Evolutionary conservation across 2,797 vertebrate species (phyloP).

Genomic region (Gymnoscopelus microlampas): DNA sequence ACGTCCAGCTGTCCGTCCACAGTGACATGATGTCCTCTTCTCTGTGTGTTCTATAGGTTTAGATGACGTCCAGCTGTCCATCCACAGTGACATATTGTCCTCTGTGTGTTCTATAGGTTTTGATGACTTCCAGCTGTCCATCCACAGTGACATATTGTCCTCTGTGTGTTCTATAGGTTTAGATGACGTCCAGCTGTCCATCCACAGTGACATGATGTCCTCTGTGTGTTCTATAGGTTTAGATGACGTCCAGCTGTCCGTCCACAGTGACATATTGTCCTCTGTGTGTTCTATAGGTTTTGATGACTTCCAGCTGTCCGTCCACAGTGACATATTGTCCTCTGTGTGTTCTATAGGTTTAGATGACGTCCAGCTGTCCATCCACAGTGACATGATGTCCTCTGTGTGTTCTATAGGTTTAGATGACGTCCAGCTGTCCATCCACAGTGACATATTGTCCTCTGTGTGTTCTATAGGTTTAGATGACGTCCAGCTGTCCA

Average conservation of each 20-base stretch:
- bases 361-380: neutral
- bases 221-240: constrained; percentile 82
- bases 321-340: constrained; percentile 76
- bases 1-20: too few species aligned
- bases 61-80: too few species aligned
- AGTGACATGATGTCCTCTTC: too few species aligned
- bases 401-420: neutral
- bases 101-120: too few species aligned
- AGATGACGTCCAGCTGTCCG: constrained; percentile 98
- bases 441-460: constrained; percentile 4
- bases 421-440: neutral
- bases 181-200: neutral
- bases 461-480: constrained; percentile 82
- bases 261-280: constrained; percentile 77
- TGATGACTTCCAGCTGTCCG: constrained; percentile 98
- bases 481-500: constrained; percentile 98
- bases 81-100: too few species aligned
- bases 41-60: too few species aligned
- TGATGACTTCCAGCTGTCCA: too few species aligned
- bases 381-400: constrained; percentile 4
- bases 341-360: neutral
- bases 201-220: constrained; percentile 4
- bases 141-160: too few species aligned
- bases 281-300: constrained; percentile 82
- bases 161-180: too few species aligned